phyloP scores from a whole-genome alignment of 2,113 vertebrate species.

The Scortum barcoo region DNA sequence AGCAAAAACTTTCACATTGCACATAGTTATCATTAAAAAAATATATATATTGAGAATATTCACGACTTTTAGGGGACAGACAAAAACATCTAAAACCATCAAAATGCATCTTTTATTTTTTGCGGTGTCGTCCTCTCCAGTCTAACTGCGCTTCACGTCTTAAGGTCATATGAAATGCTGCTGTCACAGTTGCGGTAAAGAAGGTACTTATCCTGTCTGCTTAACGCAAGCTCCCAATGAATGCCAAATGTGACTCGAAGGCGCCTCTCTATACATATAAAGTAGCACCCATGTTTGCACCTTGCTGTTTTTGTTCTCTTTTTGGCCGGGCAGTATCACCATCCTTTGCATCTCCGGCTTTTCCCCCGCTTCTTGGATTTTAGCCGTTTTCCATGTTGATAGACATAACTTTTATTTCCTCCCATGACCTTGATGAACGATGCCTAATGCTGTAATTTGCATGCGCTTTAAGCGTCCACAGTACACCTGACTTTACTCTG shows the following conservation, averaged over 20 bases:
- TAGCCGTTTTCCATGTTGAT: neutral
- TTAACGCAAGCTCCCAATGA: constrained; percentile 40
- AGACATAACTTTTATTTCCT: neutral
- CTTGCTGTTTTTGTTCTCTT: neutral
- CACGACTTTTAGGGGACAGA: neutral
- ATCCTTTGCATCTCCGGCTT: constrained; percentile 1
- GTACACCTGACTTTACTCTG: neutral
- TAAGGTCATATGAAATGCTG: constrained; percentile 37
- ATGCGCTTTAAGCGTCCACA: neutral
- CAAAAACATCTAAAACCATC: neutral
- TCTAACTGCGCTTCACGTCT: constrained; percentile 6
- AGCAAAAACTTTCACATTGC: neutral
- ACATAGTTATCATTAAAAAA: neutral
- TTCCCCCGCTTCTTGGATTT: neutral
- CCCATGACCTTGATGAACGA: constrained; percentile 15
- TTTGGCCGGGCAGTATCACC: constrained; percentile 1
- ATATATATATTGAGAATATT: neutral
- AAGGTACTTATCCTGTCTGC: constrained; percentile 42
- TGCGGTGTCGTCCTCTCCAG: neutral
- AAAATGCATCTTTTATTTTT: neutral
- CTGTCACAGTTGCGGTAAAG: constrained; percentile 29
- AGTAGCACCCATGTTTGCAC: constrained; percentile 39
- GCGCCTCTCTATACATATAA: constrained; percentile 58
- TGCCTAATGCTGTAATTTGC: constrained; percentile 1
- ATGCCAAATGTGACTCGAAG: constrained; percentile 60